Evolutionary conservation across 2,113 vertebrate species (phyloP).

Genomic region (Rallus limicola): DNA sequence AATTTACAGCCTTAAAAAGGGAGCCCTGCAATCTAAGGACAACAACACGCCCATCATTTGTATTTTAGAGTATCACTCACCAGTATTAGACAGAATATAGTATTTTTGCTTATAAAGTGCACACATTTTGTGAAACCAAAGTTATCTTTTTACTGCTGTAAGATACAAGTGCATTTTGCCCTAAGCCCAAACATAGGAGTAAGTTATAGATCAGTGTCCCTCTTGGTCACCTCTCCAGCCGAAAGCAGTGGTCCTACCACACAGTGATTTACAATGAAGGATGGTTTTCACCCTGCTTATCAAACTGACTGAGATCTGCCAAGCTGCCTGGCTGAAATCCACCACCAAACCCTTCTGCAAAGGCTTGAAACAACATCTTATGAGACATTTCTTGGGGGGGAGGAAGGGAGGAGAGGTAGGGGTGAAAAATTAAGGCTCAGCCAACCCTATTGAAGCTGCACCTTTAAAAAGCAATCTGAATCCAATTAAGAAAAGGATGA

Average conservation of each 20-base stretch:
- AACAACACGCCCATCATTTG: too few relatives aligned
- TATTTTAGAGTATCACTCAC: neutral
- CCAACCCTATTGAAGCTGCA: neutral
- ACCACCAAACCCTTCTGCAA: neutral
- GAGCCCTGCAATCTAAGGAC: neutral
- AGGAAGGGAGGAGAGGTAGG: neutral
- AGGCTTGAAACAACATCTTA: neutral
- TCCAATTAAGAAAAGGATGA: slow-evolving; percentile 58
- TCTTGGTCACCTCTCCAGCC: neutral
- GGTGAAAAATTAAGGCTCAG: neutral
- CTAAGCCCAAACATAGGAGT: neutral
- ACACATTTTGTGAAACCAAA: neutral
- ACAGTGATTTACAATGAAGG: accelerated
- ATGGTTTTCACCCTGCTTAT: accelerated
- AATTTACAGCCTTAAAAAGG: neutral
- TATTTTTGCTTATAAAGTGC: accelerated
- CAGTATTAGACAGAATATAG: neutral
- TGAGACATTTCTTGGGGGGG: neutral
- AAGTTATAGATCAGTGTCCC: neutral
- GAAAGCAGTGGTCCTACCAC: neutral
- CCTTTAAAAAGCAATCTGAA: slow-evolving; percentile 62
- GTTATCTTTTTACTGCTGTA: neutral
- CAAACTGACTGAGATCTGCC: neutral
- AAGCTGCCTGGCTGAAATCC: neutral
- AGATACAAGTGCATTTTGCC: neutral